phyloP scores from a whole-genome alignment of 2,888 invertebrate genomes.

The Lymantria dispar region DNA sequence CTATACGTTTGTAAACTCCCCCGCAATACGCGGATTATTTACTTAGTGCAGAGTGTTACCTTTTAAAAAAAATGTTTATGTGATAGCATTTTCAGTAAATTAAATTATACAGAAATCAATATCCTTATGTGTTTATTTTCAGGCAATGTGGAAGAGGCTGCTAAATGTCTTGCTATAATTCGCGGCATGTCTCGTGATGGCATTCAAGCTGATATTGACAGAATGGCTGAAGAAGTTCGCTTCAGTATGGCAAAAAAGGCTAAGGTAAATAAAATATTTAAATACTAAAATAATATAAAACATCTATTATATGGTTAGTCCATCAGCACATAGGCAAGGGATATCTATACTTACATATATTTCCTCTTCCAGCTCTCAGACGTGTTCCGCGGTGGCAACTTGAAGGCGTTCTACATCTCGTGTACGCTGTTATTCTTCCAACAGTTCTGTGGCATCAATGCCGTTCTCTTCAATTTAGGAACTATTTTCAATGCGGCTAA shows the following conservation, averaged over 20 bases:
- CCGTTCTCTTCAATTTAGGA: conserved; percentile 90
- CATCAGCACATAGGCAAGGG: neutral
- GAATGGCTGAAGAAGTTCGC: conserved; percentile 79
- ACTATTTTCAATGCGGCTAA: conserved; percentile 87
- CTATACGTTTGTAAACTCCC: too few relatives aligned
- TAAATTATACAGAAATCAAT: too few relatives aligned
- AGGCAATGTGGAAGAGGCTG: conserved; percentile 82
- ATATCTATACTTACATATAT: neutral
- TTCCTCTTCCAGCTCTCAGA: conserved; percentile 68
- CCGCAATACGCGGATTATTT: too few relatives aligned
- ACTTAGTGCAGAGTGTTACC: too few relatives aligned
- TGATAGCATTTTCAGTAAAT: too few relatives aligned
- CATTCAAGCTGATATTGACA: conserved; percentile 84
- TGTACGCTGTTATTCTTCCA: conserved; percentile 90
- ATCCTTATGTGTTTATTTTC: neutral
- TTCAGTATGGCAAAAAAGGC: conserved; percentile 65
- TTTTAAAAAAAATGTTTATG: neutral
- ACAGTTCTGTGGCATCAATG: conserved; percentile 92
- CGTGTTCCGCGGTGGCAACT: conserved; percentile 85
- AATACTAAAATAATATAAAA: too few relatives aligned
- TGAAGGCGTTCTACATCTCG: conserved; percentile 89
- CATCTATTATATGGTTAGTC: neutral
- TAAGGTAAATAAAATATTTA: conserved; percentile 51
- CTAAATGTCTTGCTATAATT: conserved; percentile 84
- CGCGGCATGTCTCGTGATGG: conserved; percentile 83